Evolutionary conservation across 2,888 invertebrate genomes (phyloP).

Genomic region (Rutpela maculata): DNA sequence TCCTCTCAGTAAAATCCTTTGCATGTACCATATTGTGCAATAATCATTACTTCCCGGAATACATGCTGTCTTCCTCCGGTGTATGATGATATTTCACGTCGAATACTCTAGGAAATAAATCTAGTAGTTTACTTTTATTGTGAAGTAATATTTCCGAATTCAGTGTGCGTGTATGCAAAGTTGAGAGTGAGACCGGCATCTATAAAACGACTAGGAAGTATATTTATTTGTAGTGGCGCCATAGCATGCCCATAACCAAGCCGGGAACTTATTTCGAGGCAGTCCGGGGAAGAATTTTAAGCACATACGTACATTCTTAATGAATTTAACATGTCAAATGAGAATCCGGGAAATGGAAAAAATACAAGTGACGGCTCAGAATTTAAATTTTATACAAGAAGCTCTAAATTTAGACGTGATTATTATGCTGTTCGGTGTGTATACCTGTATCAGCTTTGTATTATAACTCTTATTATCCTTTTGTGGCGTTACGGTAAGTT

Average conservation of each 20-base stretch:
- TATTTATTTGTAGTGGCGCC: constrained; percentile 60
- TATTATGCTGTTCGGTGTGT: not conserved
- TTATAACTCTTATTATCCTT: constrained; percentile 1
- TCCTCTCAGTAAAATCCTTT: constrained; percentile 18
- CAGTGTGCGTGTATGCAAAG: constrained; percentile 41
- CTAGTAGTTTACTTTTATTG: constrained; percentile 42
- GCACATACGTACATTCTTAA: constrained; percentile 43
- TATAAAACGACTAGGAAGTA: constrained; percentile 44
- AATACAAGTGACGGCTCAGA: not conserved
- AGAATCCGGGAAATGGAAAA: not conserved
- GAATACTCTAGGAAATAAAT: constrained; percentile 35
- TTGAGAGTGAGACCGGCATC: constrained; percentile 30
- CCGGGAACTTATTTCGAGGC: constrained; percentile 10
- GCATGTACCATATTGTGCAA: constrained; percentile 24
- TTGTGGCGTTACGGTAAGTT: not conserved
- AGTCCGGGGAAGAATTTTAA: constrained; percentile 35
- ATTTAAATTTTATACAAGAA: not conserved
- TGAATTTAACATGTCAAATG: constrained; percentile 43
- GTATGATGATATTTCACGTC: constrained; percentile 35
- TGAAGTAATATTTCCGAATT: constrained; percentile 43
- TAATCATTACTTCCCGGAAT: constrained; percentile 33
- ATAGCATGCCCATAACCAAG: constrained; percentile 30
- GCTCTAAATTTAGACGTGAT: not conserved
- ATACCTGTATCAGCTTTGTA: not conserved
- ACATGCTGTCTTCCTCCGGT: constrained; percentile 12